A percentile compares a stretch with the other conserved stretches of the same genome.
Conservation (phyloP, 2,113 vertebrate species). For the Apus apus region DNA sequence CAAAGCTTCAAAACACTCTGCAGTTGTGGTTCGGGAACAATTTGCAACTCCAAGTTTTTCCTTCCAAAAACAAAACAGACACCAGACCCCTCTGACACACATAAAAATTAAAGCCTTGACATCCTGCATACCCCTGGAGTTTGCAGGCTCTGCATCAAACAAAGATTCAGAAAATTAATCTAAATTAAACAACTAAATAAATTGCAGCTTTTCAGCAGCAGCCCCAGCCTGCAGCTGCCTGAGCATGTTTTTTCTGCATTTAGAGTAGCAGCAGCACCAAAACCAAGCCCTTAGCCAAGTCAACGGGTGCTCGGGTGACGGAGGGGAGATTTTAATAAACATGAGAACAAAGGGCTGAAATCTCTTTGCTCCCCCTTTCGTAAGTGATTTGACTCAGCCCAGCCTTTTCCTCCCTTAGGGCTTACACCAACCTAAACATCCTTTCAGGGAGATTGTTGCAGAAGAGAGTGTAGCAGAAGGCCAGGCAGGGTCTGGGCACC, state of each 20-base stretch:
- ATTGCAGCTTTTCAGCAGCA: background rate
- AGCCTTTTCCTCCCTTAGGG: conserved; percentile 25
- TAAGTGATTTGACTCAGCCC: conserved; percentile 31
- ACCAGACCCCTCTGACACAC: background rate
- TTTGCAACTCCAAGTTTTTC: background rate
- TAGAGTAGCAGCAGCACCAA: background rate
- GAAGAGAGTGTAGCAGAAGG: rapidly evolving
- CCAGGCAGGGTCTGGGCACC: background rate
- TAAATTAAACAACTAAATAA: background rate
- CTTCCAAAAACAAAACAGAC: background rate
- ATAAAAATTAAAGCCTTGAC: rapidly evolving
- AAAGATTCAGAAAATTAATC: background rate
- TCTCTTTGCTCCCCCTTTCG: conserved; percentile 48
- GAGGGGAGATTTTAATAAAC: background rate
- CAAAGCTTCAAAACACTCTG: background rate
- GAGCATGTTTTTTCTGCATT: background rate
- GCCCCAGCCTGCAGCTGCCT: background rate
- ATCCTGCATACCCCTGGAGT: background rate
- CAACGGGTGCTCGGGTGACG: background rate
- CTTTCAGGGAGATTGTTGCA: background rate
- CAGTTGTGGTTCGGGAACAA: background rate
- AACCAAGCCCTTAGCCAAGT: background rate
- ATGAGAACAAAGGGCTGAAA: conserved; percentile 33
- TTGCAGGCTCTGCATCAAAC: background rate
- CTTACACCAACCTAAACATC: background rate